phyloP scores from a whole-genome alignment of 64 coral and sea anemone genomes.

The Trachythela sp. region DNA sequence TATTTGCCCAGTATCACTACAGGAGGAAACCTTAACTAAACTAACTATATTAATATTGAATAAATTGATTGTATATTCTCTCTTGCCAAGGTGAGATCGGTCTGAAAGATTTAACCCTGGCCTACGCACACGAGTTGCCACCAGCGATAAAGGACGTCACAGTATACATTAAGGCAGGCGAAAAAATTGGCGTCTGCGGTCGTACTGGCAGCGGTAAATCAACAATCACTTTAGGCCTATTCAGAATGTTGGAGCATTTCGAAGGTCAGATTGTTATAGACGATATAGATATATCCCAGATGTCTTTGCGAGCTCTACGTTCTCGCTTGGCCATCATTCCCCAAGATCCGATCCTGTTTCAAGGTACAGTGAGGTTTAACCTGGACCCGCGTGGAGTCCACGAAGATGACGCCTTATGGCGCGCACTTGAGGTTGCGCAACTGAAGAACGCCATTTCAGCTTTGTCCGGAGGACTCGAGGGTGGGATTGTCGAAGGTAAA shows the following conservation, averaged over 20 bases:
- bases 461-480: background rate
- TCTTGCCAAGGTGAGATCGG: background rate
- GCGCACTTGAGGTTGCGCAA: background rate
- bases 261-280: background rate
- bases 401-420: background rate
- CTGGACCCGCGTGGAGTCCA: background rate
- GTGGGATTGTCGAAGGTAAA: background rate
- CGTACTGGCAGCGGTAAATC: constrained; percentile 20
- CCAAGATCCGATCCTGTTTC: background rate
- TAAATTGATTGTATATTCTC: background rate
- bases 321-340: constrained; percentile 13
- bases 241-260: constrained; percentile 6
- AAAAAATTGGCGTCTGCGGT: constrained; percentile 19
- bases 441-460: background rate
- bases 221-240: background rate
- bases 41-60: no score
- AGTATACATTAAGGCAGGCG: background rate
- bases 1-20: no score
- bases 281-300: constrained; percentile 13
- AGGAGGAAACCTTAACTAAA: no score
- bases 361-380: background rate
- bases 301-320: background rate
- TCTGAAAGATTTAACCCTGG: background rate
- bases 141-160: constrained; percentile 3
- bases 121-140: background rate